These are phyloP conservation scores for Plodia interpunctella DNA, from an alignment of 1,140 invertebrate genomes.

Conservation along the genomic window DNA sequence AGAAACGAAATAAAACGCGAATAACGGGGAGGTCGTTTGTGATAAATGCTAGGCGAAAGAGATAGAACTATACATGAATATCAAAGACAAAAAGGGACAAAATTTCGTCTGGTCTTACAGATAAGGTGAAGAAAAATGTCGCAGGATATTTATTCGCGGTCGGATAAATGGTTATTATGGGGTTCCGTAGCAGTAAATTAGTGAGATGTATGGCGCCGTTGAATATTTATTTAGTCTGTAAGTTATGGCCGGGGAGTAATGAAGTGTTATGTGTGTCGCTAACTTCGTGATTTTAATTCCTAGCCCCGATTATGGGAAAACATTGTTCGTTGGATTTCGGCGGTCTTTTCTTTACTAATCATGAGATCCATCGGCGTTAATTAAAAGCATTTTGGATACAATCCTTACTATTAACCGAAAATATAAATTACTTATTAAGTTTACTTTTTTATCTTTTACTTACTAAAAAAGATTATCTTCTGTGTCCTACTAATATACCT, in stretches of 20 bases:
- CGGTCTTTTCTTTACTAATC: too few species aligned
- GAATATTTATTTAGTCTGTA: constrained; percentile 66
- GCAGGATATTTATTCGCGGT: constrained; percentile 62
- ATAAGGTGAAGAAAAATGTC: constrained; percentile 75
- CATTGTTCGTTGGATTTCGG: not conserved
- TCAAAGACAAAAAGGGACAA: constrained; percentile 29
- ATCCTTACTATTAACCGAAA: too few species aligned
- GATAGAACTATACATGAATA: constrained; percentile 22
- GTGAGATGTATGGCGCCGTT: constrained; percentile 66
- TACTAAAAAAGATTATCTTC: not conserved
- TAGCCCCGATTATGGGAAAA: not conserved
- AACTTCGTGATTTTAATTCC: constrained; percentile 11
- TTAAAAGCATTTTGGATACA: too few species aligned
- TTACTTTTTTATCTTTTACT: too few species aligned
- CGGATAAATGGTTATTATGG: constrained; percentile 71
- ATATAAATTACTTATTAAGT: too few species aligned
- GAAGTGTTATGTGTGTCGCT: constrained; percentile 22
- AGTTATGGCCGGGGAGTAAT: constrained; percentile 33
- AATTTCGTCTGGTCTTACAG: constrained; percentile 54
- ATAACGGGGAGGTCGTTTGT: constrained; percentile 45
- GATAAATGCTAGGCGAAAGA: constrained; percentile 44
- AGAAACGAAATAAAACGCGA: constrained; percentile 59
- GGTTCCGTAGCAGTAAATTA: constrained; percentile 70
- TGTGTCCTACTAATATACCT: too few species aligned
- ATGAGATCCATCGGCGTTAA: too few species aligned